Evolutionary conservation across 2,113 vertebrate genomes (phyloP), one percentile per base, ranked within the genome.

Genomic region (Semnopithecus entellus): DNA sequence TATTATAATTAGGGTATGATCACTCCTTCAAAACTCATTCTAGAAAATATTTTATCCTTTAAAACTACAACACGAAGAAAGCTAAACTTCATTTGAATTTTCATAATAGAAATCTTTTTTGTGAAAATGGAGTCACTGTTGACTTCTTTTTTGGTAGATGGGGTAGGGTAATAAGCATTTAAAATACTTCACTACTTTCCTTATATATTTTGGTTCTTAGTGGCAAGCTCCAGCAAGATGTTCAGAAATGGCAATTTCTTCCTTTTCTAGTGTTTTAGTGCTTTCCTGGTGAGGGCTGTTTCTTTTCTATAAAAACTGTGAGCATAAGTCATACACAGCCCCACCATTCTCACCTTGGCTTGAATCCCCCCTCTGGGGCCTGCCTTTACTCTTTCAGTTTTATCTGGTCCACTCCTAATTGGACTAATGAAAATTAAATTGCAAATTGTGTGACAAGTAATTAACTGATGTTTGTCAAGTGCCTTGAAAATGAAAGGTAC

Each of bases 351-450:
- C 48, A 84, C 45, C 88, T 68, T 52, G 20, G 48, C 68, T 91
- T 40, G n/a, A 57, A 70, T 61, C 61, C 18, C 79, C 70, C 23
- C 27, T 50, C 45, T 55, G 57, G 83, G 81, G 32, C 82, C 82
- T 86, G 70, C 78, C 38, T 76, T 72, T 45, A 61, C 78, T 38
- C 55, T 68, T 95, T 92, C 27, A 59, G 13, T 81, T 94, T 90
- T 78, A 96, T 94, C 50, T 57, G 68, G 27, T 94, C 83, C 66
- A 89, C 83, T 83, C 82, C 30, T 93, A 95, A 95, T 82, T 94
- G 75, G 45, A 93, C 72, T 94, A 93, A 86, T 86, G 79, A 86
- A 91, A 96, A 93, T 87, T 85, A 95, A 93, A 86, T 91, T 95
- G 50, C 73, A 83, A 91, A 90, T 59, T 92, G 32, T 96, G 48